A percentile compares a stretch with the other conserved stretches of the same genome.
Evolutionary conservation across 2,113 vertebrate species (phyloP).

Genomic region (Vulpes lagopus): DNA sequence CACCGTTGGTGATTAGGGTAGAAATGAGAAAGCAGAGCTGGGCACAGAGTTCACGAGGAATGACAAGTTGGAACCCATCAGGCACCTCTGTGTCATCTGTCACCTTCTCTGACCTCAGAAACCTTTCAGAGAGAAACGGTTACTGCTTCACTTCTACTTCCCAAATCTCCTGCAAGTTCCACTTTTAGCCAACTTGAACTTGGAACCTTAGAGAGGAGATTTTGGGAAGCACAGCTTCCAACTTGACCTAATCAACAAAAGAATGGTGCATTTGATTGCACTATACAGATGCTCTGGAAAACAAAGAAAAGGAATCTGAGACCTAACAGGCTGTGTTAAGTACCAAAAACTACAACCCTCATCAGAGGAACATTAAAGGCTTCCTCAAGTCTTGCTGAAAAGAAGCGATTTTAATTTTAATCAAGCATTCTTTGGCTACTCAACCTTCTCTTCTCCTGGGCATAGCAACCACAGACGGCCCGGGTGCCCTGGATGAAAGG

Average conservation of each 20-base stretch:
- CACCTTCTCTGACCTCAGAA: background rate
- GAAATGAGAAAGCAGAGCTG: background rate
- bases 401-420: constrained; percentile 20
- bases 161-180: background rate
- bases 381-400: background rate
- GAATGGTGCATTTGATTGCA: background rate
- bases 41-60: background rate
- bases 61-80: background rate
- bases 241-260: background rate
- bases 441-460: background rate
- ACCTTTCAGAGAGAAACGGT: background rate
- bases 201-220: background rate
- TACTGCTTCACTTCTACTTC: background rate
- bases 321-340: background rate
- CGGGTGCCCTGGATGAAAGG: background rate
- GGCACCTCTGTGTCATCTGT: background rate
- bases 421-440: background rate
- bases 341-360: background rate
- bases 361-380: background rate
- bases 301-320: background rate
- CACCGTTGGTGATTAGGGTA: background rate
- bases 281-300: background rate
- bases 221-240: background rate
- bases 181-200: background rate
- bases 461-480: background rate